Conservation (phyloP, 2,888 invertebrate genomes). For the Syrista parreyssii region DNA sequence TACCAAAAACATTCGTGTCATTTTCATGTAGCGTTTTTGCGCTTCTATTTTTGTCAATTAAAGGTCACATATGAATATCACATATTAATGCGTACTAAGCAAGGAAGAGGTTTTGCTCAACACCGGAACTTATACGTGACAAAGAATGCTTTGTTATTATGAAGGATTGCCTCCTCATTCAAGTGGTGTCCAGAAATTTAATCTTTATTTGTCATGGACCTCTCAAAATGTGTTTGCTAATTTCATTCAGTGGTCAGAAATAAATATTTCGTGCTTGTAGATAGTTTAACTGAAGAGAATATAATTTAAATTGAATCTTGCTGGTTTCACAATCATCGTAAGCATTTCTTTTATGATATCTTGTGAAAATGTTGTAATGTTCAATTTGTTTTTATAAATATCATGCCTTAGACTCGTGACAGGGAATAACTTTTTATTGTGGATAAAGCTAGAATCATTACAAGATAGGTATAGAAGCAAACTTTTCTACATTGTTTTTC, state of each 20-base stretch:
- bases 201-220: not conserved
- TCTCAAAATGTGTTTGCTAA: not conserved
- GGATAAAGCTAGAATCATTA: not conserved
- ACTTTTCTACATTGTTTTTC: not conserved
- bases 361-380: not conserved
- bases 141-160: conserved; percentile 1
- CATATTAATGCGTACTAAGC: not conserved
- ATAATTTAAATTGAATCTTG: not conserved
- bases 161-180: not conserved
- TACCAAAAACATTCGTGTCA: conserved; percentile 45
- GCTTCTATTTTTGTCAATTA: conserved; percentile 43
- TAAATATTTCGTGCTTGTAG: not conserved
- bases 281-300: not conserved
- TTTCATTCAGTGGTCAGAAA: not conserved
- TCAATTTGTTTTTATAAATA: not conserved
- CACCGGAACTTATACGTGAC: not conserved
- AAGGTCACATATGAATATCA: conserved; percentile 15
- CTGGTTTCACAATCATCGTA: not conserved
- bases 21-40: conserved; percentile 17
- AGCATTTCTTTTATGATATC: not conserved
- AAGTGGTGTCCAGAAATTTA: not conserved
- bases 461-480: not conserved
- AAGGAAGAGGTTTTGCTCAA: not conserved
- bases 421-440: not conserved
- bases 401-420: not conserved